These are phyloP conservation scores for Tortrix viridana DNA, from an alignment of 2,888 invertebrate genomes.

Conservation along the genomic window DNA sequence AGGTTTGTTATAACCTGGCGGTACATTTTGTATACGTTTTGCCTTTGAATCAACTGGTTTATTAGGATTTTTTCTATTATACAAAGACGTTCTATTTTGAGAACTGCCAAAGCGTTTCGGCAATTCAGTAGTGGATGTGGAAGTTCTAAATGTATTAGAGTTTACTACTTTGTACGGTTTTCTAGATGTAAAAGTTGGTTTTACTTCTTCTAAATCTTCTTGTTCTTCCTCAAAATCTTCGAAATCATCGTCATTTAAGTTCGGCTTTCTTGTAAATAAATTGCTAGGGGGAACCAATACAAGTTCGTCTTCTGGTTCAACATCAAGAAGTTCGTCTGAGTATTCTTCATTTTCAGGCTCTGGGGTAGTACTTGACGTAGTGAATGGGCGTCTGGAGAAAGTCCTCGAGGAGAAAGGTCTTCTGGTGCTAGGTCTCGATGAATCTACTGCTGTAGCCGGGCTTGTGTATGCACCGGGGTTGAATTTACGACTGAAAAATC, in stretches of 20 bases:
- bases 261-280: slow-evolving; percentile 71
- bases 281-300: slow-evolving; percentile 76
- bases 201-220: slow-evolving; percentile 50
- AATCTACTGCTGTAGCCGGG: slow-evolving; percentile 63
- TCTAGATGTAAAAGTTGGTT: slow-evolving; percentile 59
- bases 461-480: slow-evolving; percentile 78
- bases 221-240: slow-evolving; percentile 46
- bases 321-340: slow-evolving; percentile 55
- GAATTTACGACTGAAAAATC: slow-evolving; percentile 78
- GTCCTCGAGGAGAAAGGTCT: slow-evolving; percentile 67
- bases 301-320: slow-evolving; percentile 70
- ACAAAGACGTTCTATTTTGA: slow-evolving; percentile 65
- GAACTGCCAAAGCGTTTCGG: slow-evolving; percentile 56
- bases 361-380: slow-evolving; percentile 71
- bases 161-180: slow-evolving; percentile 68
- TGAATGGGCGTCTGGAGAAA: slow-evolving; percentile 71
- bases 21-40: slow-evolving; percentile 75
- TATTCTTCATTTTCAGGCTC: slow-evolving; percentile 64
- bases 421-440: slow-evolving; percentile 61
- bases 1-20: slow-evolving; percentile 64
- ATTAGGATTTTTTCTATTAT: slow-evolving; percentile 62
- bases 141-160: slow-evolving; percentile 74
- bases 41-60: slow-evolving; percentile 62
- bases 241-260: slow-evolving; percentile 49
- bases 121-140: slow-evolving; percentile 71